phyloP scores from a whole-genome alignment of 64 coral and sea anemone species.

The Stylophora pistillata region DNA sequence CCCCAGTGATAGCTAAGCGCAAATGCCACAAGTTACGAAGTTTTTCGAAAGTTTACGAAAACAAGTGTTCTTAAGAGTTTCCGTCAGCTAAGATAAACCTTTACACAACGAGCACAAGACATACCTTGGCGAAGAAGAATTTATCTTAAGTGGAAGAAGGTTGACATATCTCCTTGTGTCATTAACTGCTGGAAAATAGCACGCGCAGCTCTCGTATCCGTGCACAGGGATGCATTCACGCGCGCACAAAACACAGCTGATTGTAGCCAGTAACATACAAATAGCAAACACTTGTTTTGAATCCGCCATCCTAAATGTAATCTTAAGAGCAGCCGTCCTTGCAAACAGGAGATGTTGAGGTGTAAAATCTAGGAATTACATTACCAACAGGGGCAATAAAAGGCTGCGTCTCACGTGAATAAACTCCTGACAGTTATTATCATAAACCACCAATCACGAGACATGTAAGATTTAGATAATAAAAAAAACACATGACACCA shows the following conservation, averaged over 20 bases:
- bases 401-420: no score
- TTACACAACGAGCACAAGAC: neutral
- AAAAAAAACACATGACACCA: neutral
- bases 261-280: neutral
- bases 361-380: no score
- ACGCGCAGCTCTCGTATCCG: conserved; percentile 46
- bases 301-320: neutral
- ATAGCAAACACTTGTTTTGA: neutral
- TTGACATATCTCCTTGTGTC: conserved; percentile 25
- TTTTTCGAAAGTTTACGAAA: neutral
- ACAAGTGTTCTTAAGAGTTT: neutral
- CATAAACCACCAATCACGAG: neutral
- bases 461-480: neutral
- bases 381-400: no score
- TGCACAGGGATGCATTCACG: neutral
- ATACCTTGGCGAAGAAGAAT: conserved; percentile 56
- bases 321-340: neutral
- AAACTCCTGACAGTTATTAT: neutral
- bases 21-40: no score
- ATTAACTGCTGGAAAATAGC: neutral
- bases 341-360: no score
- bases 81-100: neutral
- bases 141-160: conserved; percentile 21
- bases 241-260: neutral
- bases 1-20: no score